These are phyloP conservation scores for Crocodylus rhombifer DNA, from an alignment of 2,797 vertebrate species.

Conservation along the genomic window DNA sequence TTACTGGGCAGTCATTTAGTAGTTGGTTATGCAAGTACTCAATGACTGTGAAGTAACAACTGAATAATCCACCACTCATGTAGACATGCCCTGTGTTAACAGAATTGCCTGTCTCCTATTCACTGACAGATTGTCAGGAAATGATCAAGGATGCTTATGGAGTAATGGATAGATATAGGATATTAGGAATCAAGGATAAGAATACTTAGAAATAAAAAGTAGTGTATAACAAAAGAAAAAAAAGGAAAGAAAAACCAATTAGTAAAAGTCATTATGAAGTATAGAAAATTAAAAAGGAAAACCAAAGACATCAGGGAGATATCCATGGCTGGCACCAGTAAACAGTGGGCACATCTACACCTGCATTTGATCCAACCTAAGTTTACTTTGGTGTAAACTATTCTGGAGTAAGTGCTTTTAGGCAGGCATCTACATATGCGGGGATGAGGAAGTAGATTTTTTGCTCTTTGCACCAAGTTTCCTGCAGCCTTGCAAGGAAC, in stretches of 20 bases:
- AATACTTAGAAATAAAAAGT: background rate
- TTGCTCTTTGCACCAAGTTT: too few species aligned
- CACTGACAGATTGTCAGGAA: background rate
- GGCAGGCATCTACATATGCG: too few species aligned
- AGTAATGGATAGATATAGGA: background rate
- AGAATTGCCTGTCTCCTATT: background rate
- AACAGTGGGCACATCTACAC: background rate
- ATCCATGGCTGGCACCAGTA: background rate
- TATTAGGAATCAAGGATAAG: background rate
- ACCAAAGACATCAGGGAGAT: background rate
- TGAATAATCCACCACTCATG: too few species aligned
- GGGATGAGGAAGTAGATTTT: too few species aligned
- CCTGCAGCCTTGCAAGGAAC: too few species aligned
- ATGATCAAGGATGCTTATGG: background rate
- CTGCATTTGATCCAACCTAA: too few species aligned
- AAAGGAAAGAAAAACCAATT: background rate
- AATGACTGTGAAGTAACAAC: too few species aligned
- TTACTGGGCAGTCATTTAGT: too few species aligned
- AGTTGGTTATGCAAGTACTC: too few species aligned
- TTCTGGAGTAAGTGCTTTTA: too few species aligned
- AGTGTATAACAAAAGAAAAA: background rate
- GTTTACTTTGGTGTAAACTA: too few species aligned
- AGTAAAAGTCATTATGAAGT: constrained; percentile 20
- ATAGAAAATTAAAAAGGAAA: background rate
- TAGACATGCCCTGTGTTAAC: background rate